Evolutionary conservation across 2,888 invertebrate species (phyloP), one percentile per base, ranked within the genome.

Genomic region (Vesta saturnalis): DNA sequence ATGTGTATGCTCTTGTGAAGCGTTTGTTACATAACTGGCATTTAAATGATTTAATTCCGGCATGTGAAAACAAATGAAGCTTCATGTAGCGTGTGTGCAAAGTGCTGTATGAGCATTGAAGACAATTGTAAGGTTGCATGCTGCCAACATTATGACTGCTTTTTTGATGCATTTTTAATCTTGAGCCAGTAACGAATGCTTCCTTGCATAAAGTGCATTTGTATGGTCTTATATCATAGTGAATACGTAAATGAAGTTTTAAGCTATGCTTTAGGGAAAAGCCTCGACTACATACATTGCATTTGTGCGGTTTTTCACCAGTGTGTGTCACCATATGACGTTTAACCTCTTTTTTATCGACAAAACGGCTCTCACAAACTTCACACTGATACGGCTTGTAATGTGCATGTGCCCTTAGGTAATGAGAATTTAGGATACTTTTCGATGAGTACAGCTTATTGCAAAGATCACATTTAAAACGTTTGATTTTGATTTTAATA

Each of bases 261-360:
- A 66, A 54, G 16, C 30, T 35, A 12, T 47, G 16, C 15, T 60
- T 60, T n/a, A 46, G 10, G 3, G 19, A 18, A 22, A 60, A 66
- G 5, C 18, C 15, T 14, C 43, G 39, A 6, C 18, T 16, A 18
- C 65, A 66, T 8, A 56, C 15, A 1, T 55, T 43, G 8, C 65
- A 66, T 14, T 46, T 60, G 55, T 60, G 23, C 1, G 54, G 54
- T 21, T 67, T 67, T n/a, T 57, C 67, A 10, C 61, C 57, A 1
- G 67, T 67, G n/a, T 67, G 67, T 14, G 30, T 58, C n/a, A 21
- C 14, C 49, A 61, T 47, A 16, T 67, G 67, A 1, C 55, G 43
- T 60, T 47, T 60, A 10, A 66, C 19, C n/a, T 55, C 59, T 0
- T 10, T 23, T 8, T 43, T 56, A 3, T 61, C 43, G 8, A 47